These are phyloP conservation scores for Hirtodrosophila duncani DNA, from an alignment of 2,888 invertebrate genomes.

Conservation along the genomic window DNA sequence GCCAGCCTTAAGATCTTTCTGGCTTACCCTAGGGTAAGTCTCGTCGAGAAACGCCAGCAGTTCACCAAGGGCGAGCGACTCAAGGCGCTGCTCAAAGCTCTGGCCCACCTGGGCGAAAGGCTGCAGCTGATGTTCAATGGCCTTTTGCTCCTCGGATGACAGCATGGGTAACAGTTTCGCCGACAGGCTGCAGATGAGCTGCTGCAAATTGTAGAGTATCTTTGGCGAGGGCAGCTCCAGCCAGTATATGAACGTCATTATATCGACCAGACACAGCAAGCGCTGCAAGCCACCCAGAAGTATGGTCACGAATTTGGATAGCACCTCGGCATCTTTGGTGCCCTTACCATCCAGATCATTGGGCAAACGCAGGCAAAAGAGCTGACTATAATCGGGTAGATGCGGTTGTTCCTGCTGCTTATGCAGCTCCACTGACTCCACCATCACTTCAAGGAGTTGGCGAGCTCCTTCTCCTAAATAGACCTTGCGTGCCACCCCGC, in stretches of 20 bases:
- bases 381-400: no score
- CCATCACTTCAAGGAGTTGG: conserved; percentile 14
- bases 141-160: conserved; percentile 25
- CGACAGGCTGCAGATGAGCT: conserved; percentile 22
- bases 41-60: conserved; percentile 41
- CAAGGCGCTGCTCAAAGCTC: conserved; percentile 25
- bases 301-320: conserved; percentile 6
- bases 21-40: neutral
- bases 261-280: conserved; percentile 26
- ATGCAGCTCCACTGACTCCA: conserved; percentile 1
- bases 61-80: conserved; percentile 26
- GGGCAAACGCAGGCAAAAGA: conserved; percentile 29
- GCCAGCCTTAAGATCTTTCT: neutral
- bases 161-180: conserved; percentile 3
- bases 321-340: neutral
- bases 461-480: conserved; percentile 43
- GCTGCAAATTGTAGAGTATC: conserved; percentile 32
- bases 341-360: neutral
- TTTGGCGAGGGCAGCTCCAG: conserved; percentile 30
- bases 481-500: conserved; percentile 5
- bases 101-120: conserved; percentile 28
- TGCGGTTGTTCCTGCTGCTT: neutral
- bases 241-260: conserved; percentile 45
- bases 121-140: no score
- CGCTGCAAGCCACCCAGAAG: conserved; percentile 39